Percentiles rank a stretch among this genome's conserved stretches.
These are phyloP conservation scores for Origma solitaria DNA, from an alignment of 2,113 vertebrate species.

Conservation along the genomic window DNA sequence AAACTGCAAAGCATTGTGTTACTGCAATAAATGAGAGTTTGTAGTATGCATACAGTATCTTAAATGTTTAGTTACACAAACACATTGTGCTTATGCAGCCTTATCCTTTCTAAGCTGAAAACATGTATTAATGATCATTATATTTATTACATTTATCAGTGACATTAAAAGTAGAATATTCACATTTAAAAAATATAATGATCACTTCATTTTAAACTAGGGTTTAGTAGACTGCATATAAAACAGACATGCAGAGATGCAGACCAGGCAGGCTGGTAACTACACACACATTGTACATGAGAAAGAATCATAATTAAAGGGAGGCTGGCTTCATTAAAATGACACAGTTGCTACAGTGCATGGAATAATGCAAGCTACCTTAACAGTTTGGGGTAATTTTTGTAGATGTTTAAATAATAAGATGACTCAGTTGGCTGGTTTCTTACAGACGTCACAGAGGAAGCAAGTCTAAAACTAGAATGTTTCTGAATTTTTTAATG, in stretches of 20 bases:
- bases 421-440: constrained; percentile 1
- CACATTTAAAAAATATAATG: not conserved
- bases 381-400: not conserved
- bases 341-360: not conserved
- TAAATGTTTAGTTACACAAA: not conserved
- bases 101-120: not conserved
- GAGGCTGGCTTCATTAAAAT: not conserved
- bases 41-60: not conserved
- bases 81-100: not conserved
- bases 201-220: not conserved
- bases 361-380: not conserved
- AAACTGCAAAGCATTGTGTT: not conserved
- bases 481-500: constrained; percentile 29
- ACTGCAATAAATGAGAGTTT: not conserved
- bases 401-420: not conserved
- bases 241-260: not conserved
- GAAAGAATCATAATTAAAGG: not conserved
- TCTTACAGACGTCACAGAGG: constrained; percentile 6
- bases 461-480: constrained; percentile 14
- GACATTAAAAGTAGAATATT: not conserved
- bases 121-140: not conserved
- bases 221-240: not conserved
- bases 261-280: not conserved
- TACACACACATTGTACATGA: not conserved
- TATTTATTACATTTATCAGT: not conserved